These are phyloP conservation scores for Drosophila meridiana DNA, from an alignment of 2,888 invertebrate species.

Conservation along the genomic window DNA sequence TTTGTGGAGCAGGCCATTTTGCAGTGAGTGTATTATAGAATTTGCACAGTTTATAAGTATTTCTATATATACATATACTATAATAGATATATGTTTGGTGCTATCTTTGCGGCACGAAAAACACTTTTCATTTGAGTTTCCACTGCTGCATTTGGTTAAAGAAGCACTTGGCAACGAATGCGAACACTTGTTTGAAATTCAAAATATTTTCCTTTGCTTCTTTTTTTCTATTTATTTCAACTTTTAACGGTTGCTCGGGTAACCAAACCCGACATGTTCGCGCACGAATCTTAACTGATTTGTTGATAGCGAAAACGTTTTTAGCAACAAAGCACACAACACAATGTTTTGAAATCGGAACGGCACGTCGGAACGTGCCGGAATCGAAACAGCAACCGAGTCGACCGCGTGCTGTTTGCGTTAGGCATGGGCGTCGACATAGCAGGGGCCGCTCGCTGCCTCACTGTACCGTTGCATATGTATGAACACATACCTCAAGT, in stretches of 20 bases:
- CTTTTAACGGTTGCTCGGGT: conserved; percentile 58
- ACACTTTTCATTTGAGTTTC: conserved; percentile 30
- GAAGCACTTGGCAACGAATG: conserved; percentile 60
- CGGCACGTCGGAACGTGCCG: conserved; percentile 32
- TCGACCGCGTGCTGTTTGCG: conserved; percentile 12
- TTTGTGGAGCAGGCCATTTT: conserved; percentile 82
- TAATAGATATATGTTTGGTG: conserved; percentile 1
- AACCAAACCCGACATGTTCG: conserved; percentile 73
- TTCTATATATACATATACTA: conserved; percentile 12
- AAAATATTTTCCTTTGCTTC: conserved; percentile 50
- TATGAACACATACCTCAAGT: conserved; percentile 2
- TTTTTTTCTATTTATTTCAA: conserved; percentile 16
- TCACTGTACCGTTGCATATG: not conserved
- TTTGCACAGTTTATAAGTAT: conserved; percentile 40
- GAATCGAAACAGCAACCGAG: conserved; percentile 53
- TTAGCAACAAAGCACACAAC: conserved; percentile 51
- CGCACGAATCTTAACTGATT: conserved; percentile 77
- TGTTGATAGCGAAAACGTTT: conserved; percentile 62
- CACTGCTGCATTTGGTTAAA: conserved; percentile 39
- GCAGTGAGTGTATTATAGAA: conserved; percentile 4
- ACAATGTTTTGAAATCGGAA: conserved; percentile 48
- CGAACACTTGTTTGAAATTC: conserved; percentile 55
- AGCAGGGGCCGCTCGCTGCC: not conserved
- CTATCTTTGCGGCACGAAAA: conserved; percentile 25
- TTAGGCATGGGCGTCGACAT: not conserved